Evolutionary conservation across 2,797 vertebrate species (phyloP).

Genomic region (Poecilia gillii): DNA sequence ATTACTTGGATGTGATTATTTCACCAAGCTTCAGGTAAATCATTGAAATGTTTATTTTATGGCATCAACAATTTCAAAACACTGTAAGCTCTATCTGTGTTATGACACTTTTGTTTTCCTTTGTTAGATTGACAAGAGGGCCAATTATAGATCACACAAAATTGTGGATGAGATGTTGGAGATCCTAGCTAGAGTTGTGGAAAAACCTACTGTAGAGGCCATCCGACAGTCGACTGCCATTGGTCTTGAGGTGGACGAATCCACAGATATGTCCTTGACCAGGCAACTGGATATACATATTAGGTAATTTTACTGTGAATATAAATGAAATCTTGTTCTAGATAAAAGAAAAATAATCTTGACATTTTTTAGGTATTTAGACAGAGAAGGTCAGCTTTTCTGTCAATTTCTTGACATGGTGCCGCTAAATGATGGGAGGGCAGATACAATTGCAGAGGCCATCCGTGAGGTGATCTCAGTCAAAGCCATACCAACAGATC

Average conservation of each 20-base stretch:
- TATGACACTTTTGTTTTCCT: not conserved
- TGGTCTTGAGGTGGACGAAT: not conserved
- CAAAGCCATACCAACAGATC: not conserved
- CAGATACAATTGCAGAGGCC: not conserved
- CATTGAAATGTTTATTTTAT: no score
- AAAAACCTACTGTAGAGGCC: not conserved
- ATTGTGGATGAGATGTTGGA: not conserved
- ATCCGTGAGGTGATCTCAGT: not conserved
- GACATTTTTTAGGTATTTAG: not conserved
- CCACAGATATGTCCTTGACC: not conserved
- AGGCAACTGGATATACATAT: conserved; percentile 1
- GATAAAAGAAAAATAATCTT: not conserved
- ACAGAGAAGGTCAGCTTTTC: not conserved
- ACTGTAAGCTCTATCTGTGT: no score
- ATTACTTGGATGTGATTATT: not conserved
- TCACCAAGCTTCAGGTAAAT: not conserved
- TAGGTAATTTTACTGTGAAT: not conserved
- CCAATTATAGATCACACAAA: not conserved
- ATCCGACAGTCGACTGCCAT: not conserved
- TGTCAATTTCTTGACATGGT: not conserved
- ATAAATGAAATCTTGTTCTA: not conserved
- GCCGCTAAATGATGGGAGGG: not conserved
- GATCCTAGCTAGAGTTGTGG: not conserved
- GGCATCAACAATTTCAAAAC: no score
- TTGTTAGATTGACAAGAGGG: not conserved